These are phyloP conservation scores for Genyomyrus donnyi DNA, from an alignment of 2,113 vertebrate species.

Conservation along the genomic window DNA sequence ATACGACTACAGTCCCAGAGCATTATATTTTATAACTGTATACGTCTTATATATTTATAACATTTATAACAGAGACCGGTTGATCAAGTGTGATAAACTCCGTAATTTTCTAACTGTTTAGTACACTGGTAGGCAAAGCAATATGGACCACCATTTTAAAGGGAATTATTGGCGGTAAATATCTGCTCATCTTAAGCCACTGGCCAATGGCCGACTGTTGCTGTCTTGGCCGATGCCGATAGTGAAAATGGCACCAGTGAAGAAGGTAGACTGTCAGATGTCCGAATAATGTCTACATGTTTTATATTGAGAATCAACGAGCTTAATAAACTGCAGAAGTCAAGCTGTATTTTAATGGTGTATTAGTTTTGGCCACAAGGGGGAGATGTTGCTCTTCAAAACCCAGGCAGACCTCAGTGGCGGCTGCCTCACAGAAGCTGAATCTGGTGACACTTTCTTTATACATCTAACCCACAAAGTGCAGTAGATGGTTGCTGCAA, in stretches of 20 bases:
- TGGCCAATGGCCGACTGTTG: too few relatives aligned
- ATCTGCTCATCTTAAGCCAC: not conserved
- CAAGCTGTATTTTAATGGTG: not conserved
- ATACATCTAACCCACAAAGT: not conserved
- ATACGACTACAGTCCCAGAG: not conserved
- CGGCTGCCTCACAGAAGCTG: not conserved
- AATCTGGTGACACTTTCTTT: not conserved
- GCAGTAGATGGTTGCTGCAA: not conserved
- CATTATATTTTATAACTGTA: not conserved
- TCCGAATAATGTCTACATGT: not conserved
- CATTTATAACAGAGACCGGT: too few relatives aligned
- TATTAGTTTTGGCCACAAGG: not conserved
- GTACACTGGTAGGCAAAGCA: not conserved
- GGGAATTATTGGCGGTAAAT: not conserved
- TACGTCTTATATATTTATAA: not conserved
- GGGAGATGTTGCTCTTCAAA: not conserved
- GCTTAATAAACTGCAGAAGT: not conserved
- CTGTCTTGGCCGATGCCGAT: too few relatives aligned
- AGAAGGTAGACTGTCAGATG: not conserved
- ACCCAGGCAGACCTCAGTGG: not conserved
- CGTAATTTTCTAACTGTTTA: not conserved
- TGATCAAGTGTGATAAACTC: too few relatives aligned
- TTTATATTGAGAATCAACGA: not conserved
- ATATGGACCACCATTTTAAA: too few relatives aligned
- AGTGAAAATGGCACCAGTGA: not conserved